Base-by-base conservation (phyloP, 2,888 invertebrate species). In the Idaea straminata region DNA sequence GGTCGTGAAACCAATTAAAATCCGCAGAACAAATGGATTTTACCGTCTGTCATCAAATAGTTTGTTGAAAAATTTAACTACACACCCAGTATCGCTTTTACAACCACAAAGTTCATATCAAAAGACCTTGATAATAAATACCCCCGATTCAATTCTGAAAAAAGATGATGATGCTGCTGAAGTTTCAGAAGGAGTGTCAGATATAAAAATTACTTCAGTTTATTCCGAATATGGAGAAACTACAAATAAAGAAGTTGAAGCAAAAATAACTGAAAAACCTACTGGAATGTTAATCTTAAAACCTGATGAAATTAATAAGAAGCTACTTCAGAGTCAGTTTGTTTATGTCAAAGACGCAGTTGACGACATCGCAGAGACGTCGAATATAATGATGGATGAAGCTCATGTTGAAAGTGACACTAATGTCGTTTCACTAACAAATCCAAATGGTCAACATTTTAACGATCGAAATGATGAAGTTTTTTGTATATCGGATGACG, bases 241-340 rank as follows among this genome's bases (percentile, higher is more conserved):
- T 34, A 65, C 68, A 38, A 62, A 62, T 57, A 66, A 65, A 63
- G 82, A 73, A 72, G 59, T 62, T n/a, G 66, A 69, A 59, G 61
- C 64, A 61, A 70, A 67, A 63, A 83, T 73, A 73, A 62, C 71
- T 7, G 82, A 83, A 69, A 74, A 70, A 10, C 47, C 47, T 47
- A 47, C 47, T 61, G 76, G 83, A 1, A 89, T 91, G 89, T 82
- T 85, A 68, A 76, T 92, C 70, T 82, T 92, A 66, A 92, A 91
- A 77, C 92, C 92, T 0, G 91, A 91, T 77, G 88, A 92, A 83
- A 92, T 92, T 38, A 92, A 92, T 73, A 80, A 86, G 73, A 85
- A 83, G 71, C 65, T 79, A 61, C 65, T 77, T 15, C 47, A 25
- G 25, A 25, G 25, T 25, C 25, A 47, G 47, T 47, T 13, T 7